Evolutionary conservation across 2,888 invertebrate species (phyloP).

Genomic region (Anoncus sp.): DNA sequence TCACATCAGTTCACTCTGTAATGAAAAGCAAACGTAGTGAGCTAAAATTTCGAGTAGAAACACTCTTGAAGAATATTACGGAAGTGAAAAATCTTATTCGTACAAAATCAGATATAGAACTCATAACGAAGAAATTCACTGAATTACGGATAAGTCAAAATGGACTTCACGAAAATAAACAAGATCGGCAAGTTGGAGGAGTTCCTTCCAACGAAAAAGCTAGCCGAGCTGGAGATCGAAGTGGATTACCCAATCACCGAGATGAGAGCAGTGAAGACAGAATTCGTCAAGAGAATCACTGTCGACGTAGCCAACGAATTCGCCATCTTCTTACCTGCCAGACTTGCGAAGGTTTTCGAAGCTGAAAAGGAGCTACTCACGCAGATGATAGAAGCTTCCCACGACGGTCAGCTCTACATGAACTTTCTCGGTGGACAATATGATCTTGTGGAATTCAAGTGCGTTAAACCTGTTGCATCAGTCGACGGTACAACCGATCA

Average conservation of each 20-base stretch:
- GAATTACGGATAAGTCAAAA: neutral
- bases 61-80: no score
- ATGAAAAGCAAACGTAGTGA: no score
- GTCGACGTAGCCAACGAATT: constrained; percentile 5
- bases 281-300: neutral
- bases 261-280: neutral
- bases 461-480: no score
- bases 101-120: no score
- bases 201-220: constrained; percentile 7
- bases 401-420: neutral
- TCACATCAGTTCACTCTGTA: no score
- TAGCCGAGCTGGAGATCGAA: constrained; percentile 20
- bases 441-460: neutral
- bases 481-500: no score
- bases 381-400: neutral
- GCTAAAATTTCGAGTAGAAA: no score
- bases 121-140: no score
- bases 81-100: no score
- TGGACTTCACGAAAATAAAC: neutral
- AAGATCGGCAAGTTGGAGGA: neutral
- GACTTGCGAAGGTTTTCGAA: neutral
- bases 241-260: constrained; percentile 10
- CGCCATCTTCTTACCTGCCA: constrained; percentile 20
- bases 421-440: neutral
- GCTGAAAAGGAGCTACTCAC: neutral